phyloP scores from a whole-genome alignment of 2,113 vertebrate species.

The Triplophysa siluroides region DNA sequence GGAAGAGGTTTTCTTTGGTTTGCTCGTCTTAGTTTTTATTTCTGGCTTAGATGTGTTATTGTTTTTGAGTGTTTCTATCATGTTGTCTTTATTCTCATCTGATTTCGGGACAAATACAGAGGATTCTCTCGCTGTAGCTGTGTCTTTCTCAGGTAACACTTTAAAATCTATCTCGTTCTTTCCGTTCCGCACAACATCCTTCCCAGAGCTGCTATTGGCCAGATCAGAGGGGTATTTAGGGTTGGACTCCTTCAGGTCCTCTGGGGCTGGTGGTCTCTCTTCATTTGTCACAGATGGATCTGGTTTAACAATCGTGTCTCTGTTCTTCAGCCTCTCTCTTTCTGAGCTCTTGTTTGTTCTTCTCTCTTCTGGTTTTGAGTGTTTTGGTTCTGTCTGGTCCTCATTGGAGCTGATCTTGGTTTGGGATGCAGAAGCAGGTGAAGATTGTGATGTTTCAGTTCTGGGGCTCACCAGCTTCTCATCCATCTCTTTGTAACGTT shows the following conservation, averaged over 20 bases:
- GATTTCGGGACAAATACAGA: background rate
- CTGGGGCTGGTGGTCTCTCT: background rate
- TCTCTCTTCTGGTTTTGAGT: slow-evolving; percentile 30
- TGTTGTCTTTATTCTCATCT: background rate
- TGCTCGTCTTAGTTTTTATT: background rate
- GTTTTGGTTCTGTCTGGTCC: slow-evolving; percentile 1
- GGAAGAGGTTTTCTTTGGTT: background rate
- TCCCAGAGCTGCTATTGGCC: slow-evolving; percentile 2
- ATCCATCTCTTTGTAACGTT: background rate
- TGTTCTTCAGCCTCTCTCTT: background rate
- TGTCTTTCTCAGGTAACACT: slow-evolving; percentile 14
- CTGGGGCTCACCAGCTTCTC: background rate
- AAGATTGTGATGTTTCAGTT: background rate
- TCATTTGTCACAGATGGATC: slow-evolving; percentile 28
- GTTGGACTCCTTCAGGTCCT: background rate
- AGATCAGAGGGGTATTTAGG: background rate
- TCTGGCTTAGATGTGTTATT: background rate
- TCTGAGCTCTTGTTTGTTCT: slow-evolving; percentile 14
- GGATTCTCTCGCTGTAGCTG: background rate
- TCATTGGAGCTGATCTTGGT: background rate
- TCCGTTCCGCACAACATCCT: background rate
- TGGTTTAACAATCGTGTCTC: slow-evolving; percentile 32
- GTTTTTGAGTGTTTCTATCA: background rate
- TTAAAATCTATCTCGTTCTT: background rate
- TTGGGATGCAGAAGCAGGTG: background rate